Conservation (phyloP, 1,140 invertebrate species). For the Lepidurus couesii region DNA sequence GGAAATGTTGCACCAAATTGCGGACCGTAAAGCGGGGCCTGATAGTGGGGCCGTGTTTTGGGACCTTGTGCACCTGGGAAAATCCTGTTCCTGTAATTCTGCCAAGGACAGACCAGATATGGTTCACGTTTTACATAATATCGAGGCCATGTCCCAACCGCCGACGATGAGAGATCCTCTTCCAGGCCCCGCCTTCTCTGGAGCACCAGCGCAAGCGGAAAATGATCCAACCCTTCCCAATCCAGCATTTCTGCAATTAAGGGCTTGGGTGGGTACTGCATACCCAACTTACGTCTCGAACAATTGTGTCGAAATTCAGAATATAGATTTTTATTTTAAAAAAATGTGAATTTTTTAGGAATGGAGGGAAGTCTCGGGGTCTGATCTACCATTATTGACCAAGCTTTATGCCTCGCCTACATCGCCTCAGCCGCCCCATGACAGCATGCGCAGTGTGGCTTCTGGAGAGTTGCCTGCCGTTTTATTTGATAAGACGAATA, state of each 20-base stretch:
- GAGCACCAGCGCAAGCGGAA: neutral
- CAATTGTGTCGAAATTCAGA: neutral
- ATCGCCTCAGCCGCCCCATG: neutral
- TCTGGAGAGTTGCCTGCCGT: neutral
- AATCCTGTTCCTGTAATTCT: conserved; percentile 51
- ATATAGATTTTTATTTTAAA: neutral
- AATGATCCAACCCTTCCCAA: neutral
- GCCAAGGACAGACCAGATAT: conserved; percentile 60
- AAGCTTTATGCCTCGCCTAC: neutral
- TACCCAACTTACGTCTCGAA: neutral
- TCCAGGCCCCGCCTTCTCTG: neutral
- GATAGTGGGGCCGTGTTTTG: conserved; percentile 51
- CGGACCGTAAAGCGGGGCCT: conserved; percentile 50
- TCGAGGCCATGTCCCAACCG: neutral
- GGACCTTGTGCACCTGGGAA: conserved; percentile 54
- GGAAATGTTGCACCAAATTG: conserved; percentile 46
- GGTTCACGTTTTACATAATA: conserved; percentile 47
- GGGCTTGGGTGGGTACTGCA: neutral
- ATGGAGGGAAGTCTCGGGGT: neutral
- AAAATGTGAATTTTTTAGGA: neutral
- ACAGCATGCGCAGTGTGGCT: neutral
- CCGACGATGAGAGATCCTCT: neutral
- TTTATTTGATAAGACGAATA: neutral
- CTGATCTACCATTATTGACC: neutral
- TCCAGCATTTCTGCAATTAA: neutral